Percentiles rank a stretch among this genome's conserved stretches.
Conservation (phyloP, 2,888 invertebrate genomes). For the Sesia apiformis region DNA sequence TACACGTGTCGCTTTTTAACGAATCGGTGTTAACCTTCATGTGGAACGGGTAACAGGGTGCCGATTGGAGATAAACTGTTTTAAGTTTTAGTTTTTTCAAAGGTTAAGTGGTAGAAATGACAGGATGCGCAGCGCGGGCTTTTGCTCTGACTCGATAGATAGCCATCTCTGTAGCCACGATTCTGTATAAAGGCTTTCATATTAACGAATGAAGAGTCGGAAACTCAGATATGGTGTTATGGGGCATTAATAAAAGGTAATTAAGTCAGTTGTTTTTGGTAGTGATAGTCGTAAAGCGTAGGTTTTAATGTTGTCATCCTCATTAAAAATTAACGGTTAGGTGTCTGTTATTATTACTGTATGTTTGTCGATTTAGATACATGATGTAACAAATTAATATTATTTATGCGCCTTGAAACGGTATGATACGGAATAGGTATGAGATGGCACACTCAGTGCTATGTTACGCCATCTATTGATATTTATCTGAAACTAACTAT, state of each 20-base stretch:
- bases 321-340: not conserved
- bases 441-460: no score
- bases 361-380: not conserved
- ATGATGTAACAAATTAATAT: no score
- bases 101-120: slow-evolving; percentile 56
- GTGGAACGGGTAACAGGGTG: slow-evolving; percentile 70
- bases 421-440: no score
- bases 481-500: not conserved
- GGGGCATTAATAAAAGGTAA: not conserved
- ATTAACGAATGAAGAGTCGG: not conserved
- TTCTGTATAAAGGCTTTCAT: slow-evolving; percentile 22
- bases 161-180: slow-evolving; percentile 32
- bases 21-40: slow-evolving; percentile 73
- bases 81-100: slow-evolving; percentile 27
- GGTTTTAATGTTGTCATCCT: not conserved
- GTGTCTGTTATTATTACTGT: not conserved
- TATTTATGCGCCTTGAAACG: no score
- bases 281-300: not conserved
- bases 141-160: slow-evolving; percentile 39
- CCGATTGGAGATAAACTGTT: slow-evolving; percentile 67
- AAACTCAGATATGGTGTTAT: not conserved
- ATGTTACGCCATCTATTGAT: not conserved
- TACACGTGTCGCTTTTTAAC: slow-evolving; percentile 63
- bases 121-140: slow-evolving; percentile 49
- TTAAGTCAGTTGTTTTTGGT: not conserved